Evolutionary conservation across 2,888 invertebrate genomes (phyloP), one percentile per base, ranked within the genome.

Genomic region (Pycnomerus fuliginosus): DNA sequence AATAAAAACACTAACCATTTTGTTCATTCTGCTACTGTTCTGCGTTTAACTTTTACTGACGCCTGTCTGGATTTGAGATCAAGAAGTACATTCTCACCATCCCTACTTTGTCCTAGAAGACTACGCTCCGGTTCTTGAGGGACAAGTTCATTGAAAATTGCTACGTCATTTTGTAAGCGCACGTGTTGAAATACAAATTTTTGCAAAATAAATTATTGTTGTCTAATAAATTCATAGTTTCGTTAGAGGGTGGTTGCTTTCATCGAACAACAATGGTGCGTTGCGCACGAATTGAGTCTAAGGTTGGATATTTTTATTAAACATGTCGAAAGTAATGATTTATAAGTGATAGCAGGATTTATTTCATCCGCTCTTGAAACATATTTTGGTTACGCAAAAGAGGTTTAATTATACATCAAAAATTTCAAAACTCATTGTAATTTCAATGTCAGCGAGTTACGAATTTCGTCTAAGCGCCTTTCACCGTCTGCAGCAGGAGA

Each of bases 1-100:
- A n/a, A n/a, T n/a, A 43, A 36, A 43, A 36, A 27, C 32, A 44
- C 44, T 37, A 44, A 44, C 44, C 44, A 27, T 32, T 5, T 17
- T 36, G n/a, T 11, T 14, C 12, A 16, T 43, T 7, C n/a, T n/a
- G n/a, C n/a, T n/a, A 16, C 20, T 8, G 11, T 24, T 22, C 4
- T 16, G 8, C 24, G 14, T 12, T 30, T 3, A 14, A 31, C 43
- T 43, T 38, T 32, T 44, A 37, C 37, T 25, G 23, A 38, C 20
- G 34, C 16, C 36, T 35, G 35, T 36, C 38, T 27, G 33, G 37
- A 44, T 31, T 32, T 23, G 38, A 44, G 37, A 33, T 27, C 37
- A 37, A 31, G 44, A 43, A 22, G 16, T 41, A 23, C 20, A 27
- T 24, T 11, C 20, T 20, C 25, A 25, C 17, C 27, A 25, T 34